A percentile compares a stretch with the other conserved stretches of the same genome.
Evolutionary conservation across 2,113 vertebrate species (phyloP).

Genomic region (Spheniscus mendiculus): DNA sequence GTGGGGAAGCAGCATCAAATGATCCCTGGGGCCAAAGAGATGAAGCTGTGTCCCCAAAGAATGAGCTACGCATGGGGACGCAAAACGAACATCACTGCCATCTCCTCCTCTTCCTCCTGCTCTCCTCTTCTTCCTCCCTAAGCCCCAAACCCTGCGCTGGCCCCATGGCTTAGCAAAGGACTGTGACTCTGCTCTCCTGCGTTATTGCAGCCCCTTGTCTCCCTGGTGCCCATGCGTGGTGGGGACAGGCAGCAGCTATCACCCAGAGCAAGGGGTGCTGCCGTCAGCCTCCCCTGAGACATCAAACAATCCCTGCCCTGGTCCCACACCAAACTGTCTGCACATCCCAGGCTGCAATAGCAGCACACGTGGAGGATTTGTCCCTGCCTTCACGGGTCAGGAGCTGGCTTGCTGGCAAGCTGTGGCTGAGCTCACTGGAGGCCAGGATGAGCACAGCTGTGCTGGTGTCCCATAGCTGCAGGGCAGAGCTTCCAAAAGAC

Average conservation of each 20-base stretch:
- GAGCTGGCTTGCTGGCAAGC: neutral
- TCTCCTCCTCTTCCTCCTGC: neutral
- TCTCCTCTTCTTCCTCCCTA: neutral
- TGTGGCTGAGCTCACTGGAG: neutral
- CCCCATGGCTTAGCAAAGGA: neutral
- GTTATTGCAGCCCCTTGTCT: neutral
- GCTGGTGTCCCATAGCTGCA: neutral
- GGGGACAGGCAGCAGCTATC: neutral
- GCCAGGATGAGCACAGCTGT: neutral
- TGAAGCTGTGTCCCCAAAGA: neutral
- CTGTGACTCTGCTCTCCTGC: neutral
- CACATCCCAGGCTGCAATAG: neutral
- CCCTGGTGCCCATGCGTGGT: accelerated
- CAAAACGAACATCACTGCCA: neutral
- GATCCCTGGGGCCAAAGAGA: neutral
- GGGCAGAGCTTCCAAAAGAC: neutral
- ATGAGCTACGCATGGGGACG: neutral
- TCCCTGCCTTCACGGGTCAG: neutral
- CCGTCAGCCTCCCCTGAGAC: neutral
- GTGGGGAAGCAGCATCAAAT: accelerated
- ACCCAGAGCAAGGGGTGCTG: neutral
- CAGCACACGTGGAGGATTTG: accelerated
- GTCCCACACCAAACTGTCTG: neutral
- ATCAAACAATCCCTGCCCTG: neutral
- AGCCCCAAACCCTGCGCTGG: neutral